Conservation (phyloP, 2,797 vertebrate species). For the Spheniscus humboldti region DNA sequence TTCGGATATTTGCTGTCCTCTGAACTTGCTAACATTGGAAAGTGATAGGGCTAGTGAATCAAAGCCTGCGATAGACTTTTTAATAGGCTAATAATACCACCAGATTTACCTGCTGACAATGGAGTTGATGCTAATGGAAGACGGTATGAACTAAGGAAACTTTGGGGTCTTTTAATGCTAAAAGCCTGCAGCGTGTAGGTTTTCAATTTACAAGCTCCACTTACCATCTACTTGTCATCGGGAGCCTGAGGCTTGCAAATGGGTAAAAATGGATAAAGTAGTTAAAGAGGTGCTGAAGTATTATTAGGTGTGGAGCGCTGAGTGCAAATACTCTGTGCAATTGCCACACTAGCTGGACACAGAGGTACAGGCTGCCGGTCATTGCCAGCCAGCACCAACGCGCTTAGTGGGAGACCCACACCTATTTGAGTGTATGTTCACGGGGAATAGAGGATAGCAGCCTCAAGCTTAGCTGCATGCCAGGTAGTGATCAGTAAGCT, state of each 20-base stretch:
- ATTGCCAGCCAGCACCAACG: neutral
- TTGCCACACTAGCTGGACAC: neutral
- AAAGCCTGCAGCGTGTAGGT: neutral
- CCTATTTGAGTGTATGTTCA: rapidly evolving
- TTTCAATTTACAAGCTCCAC: slow-evolving; percentile 28
- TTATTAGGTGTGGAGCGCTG: neutral
- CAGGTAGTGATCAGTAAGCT: neutral
- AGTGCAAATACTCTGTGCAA: neutral
- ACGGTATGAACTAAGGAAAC: neutral
- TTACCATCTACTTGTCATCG: neutral
- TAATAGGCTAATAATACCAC: slow-evolving; percentile 4
- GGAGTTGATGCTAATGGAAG: slow-evolving; percentile 4
- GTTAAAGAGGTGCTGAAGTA: slow-evolving; percentile 17
- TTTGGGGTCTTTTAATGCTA: slow-evolving; percentile 6
- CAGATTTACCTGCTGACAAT: slow-evolving; percentile 20
- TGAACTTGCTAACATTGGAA: neutral
- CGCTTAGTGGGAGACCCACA: neutral
- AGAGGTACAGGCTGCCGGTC: neutral
- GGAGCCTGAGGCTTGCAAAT: neutral
- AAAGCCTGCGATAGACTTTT: neutral
- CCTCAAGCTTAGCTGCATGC: neutral
- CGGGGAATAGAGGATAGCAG: rapidly evolving
- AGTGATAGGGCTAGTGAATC: neutral
- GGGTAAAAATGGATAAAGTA: slow-evolving; percentile 21
- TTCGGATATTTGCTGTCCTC: neutral